A percentile compares a stretch with the other conserved stretches of the same genome.
phyloP scores from a whole-genome alignment of 1,140 invertebrate species.

The Ganaspis sp. region DNA sequence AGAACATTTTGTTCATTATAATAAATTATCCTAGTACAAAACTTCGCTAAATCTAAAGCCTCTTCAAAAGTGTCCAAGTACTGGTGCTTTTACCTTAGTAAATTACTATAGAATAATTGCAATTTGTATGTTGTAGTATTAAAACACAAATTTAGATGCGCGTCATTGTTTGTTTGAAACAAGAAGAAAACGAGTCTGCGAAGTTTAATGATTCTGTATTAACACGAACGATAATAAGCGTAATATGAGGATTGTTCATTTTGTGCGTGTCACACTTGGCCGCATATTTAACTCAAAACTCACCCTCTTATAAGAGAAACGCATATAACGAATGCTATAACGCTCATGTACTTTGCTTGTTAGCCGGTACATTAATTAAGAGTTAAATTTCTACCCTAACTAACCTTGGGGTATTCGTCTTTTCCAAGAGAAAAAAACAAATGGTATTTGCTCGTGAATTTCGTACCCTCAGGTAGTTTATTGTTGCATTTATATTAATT shows the following conservation, averaged over 20 bases:
- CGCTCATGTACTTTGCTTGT: constrained; percentile 23
- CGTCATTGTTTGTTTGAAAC: no score
- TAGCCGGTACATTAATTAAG: constrained; percentile 21
- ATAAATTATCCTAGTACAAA: no score
- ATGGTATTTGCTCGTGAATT: no score
- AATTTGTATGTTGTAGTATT: no score
- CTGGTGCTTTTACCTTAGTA: no score
- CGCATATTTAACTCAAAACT: constrained; percentile 23
- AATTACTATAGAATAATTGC: no score
- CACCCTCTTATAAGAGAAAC: constrained; percentile 6
- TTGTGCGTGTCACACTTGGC: constrained; percentile 14
- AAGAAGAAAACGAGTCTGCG: background rate
- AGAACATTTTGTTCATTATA: no score
- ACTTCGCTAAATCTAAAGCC: no score
- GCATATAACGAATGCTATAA: constrained; percentile 25
- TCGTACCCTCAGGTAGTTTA: no score
- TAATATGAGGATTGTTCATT: background rate
- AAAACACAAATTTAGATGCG: no score
- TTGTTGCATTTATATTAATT: no score
- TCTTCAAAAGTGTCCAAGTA: no score
- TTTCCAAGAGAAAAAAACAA: background rate
- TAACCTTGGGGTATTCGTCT: background rate
- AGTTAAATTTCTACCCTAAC: constrained; percentile 11
- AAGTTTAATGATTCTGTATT: background rate
- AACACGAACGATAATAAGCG: background rate